Evolutionary conservation across 1,140 invertebrate genomes (phyloP), one percentile per base, ranked within the genome.

Genomic region (Uloborus diversus): DNA sequence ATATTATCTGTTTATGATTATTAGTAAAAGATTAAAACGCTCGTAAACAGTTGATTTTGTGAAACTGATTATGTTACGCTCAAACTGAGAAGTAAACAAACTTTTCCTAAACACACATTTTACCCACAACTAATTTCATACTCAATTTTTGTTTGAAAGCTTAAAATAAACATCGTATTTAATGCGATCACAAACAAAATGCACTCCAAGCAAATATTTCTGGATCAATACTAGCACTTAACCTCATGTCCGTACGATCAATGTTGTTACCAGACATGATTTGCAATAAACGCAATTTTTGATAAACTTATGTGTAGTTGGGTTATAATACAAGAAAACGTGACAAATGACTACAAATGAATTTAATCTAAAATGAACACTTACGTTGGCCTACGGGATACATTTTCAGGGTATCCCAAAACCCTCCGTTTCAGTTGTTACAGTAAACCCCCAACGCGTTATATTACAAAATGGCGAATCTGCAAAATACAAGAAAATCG

Each of bases 311-410:
- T n/a, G 5, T 23, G 3, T 64, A 33, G 32, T 20, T 7, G 20
- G 1, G 37, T n/a, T 5, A 3, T 35, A 13, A 3, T 20, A 0
- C 4, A 37, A n/a, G n/a, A 4, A 66, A 47, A n/a, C 49, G 5
- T 27, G 32, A 47, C 11, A 25, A 2, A 5, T 35, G 11, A 5
- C 27, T 30, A 9, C 9, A 23, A 35, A 64, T 9, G n/a, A 20
- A 64, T n/a, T 35, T 35, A 3, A n/a, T 20, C 33, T 17, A 0
- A 1, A 3, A 33, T 35, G n/a, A 17, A 11, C 37, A 78, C 73
- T 56, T 78, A 78, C 73, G 73, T 66, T 78, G 73, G 62, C 73
- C 73, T 51, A 78, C 62, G 73, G 73, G 73, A 78, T 78, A 78
- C 73, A 78, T 78, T 2, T 28, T 78, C 25, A 53, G 23, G 37